Base-by-base conservation (phyloP, 2,888 invertebrate species). In the Polymixis flavicincta region DNA sequence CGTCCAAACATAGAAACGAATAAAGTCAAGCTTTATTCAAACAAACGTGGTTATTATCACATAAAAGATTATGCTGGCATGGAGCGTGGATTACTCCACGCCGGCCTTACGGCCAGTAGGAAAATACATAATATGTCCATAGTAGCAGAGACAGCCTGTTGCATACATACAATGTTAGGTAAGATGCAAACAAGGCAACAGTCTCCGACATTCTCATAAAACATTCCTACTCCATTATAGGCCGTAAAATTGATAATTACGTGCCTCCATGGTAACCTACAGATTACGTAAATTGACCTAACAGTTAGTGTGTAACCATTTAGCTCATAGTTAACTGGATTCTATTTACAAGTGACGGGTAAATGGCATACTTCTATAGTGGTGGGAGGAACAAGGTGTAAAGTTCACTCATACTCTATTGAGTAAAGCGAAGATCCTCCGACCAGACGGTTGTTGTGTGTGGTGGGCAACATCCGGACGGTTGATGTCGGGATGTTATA, bases 221-320 rank as follows among this genome's bases (percentile, higher is more conserved):
- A 68, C 48, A 52, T 42, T 17, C 42, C 25, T 61, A 37, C 60
- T 66, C 48, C 59, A 14, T 54, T 67, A 71, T 66, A 25, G 68
- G 52, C 59, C 67, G 72, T 74, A 75, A 85, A 83, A 83, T 78
- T 61, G 25, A 60, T 83, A 74, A 85, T 84, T 78, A 71, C 60
- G 11, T 64, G 42, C 19, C 45, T 55, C 42, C n/a, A 50, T 57
- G 7, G 61, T 68, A 50, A 71, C 59, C 67, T 60, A 60, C 2
- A 45, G 32, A 76, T 68, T 71, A 71, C 71, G 60, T 67, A 19
- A n/a, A 48, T 7, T 55, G 32, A 59, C 32, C 48, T n/a, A 48
- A 64, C 37, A 50, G 54, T 76, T 50, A 55, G 32, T 64, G 14
- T 42, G 48, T 80, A 78, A 73, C n/a, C 50, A 14, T 73, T 66